Base-by-base conservation (phyloP, 2,888 invertebrate species). In the Ectemnius lituratus region DNA sequence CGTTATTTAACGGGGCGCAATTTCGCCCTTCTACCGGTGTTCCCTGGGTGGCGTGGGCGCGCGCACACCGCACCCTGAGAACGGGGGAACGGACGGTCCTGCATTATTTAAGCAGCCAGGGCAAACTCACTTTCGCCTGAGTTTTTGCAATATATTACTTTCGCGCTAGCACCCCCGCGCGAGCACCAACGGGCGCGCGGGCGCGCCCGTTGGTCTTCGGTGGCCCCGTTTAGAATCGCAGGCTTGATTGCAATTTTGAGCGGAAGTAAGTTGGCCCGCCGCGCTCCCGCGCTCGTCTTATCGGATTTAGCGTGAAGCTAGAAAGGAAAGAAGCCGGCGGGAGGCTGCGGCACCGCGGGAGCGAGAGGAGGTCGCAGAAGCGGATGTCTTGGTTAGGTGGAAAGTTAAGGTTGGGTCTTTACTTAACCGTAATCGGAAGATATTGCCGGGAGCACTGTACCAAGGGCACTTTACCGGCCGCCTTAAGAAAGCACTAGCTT, bases 401-500 rank as follows among this genome's bases (percentile, higher is more conserved):
- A 83, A 80, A 83, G 86, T 86, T 86, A 82, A 84, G 84, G 85
- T 81, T 81, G 80, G 86, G 84, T 89, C 87, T 90, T 90, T 90
- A 90, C 89, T 90, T 89, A 89, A 88, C 88, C 89, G 87, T 90
- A 90, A 90, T 90, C 90, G 90, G 89, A 89, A 90, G 90, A 90
- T 90, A 90, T 90, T 90, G 90, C 90, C 86, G 81, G 87, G 85
- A 88, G 88, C 88, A 85, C 86, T 86, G 89, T 86, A 89, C 88
- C 88, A 84, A 85, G 85, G 89, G 89, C 90, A 90, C 89, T 90
- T 89, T 90, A 87, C 87, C 88, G 86, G 86, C 85, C 87, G 86
- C 87, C 89, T 88, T 86, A 88, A 89, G 89, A 88, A 89, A 89
- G 86, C 88, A 85, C 86, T 84, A 84, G 85, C 80, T 85, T 83